phyloP scores from a whole-genome alignment of 2,888 invertebrate species.

The Cheiracanthium punctorium region DNA sequence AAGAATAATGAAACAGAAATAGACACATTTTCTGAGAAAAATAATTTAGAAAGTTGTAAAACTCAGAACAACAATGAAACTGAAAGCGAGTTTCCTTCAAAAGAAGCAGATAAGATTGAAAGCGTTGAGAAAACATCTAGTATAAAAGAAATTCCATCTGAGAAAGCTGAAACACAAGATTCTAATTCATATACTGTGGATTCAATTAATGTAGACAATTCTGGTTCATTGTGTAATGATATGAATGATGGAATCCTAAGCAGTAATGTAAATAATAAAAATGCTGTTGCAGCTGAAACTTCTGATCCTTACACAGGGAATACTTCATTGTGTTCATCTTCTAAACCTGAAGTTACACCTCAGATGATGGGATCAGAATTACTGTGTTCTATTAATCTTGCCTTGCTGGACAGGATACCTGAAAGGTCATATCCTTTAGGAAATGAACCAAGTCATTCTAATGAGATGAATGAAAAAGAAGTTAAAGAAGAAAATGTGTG shows the following conservation, averaged over 20 bases:
- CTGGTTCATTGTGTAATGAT: not conserved
- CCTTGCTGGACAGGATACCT: slow-evolving; percentile 47
- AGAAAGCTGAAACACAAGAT: not conserved
- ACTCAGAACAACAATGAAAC: not conserved
- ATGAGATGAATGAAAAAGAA: not conserved
- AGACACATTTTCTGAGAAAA: not conserved
- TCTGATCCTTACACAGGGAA: not conserved
- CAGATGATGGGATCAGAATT: slow-evolving; percentile 28
- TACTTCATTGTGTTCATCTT: not conserved
- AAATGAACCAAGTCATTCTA: not conserved
- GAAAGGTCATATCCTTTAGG: slow-evolving; percentile 1
- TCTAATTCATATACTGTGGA: not conserved
- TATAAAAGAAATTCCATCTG: too few species aligned
- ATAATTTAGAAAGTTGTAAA: not conserved
- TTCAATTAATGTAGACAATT: not conserved
- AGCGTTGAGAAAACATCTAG: not conserved
- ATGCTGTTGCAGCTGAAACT: not conserved
- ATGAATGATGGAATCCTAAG: not conserved
- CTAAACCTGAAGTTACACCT: not conserved
- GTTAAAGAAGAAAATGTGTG: not conserved
- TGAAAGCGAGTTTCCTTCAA: not conserved
- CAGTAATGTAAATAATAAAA: not conserved
- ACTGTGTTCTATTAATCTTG: slow-evolving; percentile 53
- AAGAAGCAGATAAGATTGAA: not conserved
- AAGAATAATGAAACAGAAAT: not conserved